Evolutionary conservation across 2,113 vertebrate species (phyloP).

Genomic region (Larimichthys crocea): DNA sequence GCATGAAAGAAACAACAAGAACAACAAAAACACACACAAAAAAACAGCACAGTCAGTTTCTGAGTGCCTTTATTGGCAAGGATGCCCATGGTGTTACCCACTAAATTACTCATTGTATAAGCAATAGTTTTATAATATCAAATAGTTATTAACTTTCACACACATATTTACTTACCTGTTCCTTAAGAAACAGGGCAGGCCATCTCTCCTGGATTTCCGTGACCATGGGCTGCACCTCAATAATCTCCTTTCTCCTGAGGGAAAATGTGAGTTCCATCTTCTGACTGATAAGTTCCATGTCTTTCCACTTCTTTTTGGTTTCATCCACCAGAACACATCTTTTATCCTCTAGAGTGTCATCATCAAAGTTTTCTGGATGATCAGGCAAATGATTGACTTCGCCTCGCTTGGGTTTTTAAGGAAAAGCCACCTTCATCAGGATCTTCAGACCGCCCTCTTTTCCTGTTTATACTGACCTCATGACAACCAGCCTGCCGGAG

Average conservation of each 20-base stretch:
- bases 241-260: slow-evolving; percentile 16
- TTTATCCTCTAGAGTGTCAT: not conserved
- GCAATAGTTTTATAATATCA: no score
- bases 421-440: not conserved
- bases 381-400: slow-evolving; percentile 6
- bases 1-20: no score
- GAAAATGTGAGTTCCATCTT: slow-evolving; percentile 1
- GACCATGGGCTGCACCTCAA: slow-evolving; percentile 7
- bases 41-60: no score
- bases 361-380: slow-evolving; percentile 1
- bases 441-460: not conserved
- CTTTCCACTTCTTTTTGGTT: no score
- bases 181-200: slow-evolving; percentile 7
- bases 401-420: slow-evolving; percentile 5
- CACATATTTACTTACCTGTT: not conserved
- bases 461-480: slow-evolving; percentile 6
- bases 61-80: no score
- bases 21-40: no score
- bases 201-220: not conserved
- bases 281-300: not conserved
- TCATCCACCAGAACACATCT: not conserved
- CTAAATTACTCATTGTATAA: no score
- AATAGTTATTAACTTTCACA: no score
- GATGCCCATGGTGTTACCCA: no score
- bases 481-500: not conserved